Evolutionary conservation across 2,113 vertebrate species (phyloP).

Genomic region (Lepus europaeus): DNA sequence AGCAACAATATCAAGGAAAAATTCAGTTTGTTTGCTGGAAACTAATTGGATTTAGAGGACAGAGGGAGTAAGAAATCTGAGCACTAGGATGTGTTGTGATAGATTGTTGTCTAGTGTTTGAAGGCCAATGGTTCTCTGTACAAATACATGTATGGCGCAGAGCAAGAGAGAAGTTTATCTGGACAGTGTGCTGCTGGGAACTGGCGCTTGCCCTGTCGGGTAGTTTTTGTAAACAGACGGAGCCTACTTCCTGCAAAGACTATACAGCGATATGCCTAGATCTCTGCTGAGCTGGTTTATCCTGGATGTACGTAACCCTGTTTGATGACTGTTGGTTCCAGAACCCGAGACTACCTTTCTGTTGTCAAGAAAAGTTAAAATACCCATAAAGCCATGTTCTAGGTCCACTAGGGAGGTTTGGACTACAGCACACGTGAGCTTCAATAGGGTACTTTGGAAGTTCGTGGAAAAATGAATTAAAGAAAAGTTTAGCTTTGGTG

Average conservation of each 20-base stretch:
- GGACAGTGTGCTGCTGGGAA: background rate
- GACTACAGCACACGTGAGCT: background rate
- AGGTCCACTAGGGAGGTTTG: background rate
- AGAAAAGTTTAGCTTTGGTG: no score
- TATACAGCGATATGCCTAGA: background rate
- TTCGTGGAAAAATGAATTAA: no score
- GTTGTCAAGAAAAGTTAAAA: background rate
- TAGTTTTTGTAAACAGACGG: background rate
- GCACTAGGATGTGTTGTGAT: background rate
- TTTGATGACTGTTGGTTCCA: background rate
- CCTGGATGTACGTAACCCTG: no score
- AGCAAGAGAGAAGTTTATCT: background rate
- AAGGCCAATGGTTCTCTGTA: background rate
- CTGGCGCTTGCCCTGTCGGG: background rate
- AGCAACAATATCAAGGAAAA: background rate
- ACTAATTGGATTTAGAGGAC: background rate
- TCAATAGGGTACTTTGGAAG: background rate
- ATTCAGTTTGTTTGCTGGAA: constrained; percentile 13
- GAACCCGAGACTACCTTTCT: background rate
- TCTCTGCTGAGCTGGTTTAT: background rate
- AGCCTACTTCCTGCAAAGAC: background rate
- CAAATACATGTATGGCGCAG: background rate
- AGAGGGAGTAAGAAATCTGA: background rate
- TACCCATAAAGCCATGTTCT: background rate
- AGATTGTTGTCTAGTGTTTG: background rate